A percentile compares a stretch with the other conserved stretches of the same genome.
phyloP scores from a whole-genome alignment of 2,888 invertebrate species.

The Quadroppia sp. region DNA sequence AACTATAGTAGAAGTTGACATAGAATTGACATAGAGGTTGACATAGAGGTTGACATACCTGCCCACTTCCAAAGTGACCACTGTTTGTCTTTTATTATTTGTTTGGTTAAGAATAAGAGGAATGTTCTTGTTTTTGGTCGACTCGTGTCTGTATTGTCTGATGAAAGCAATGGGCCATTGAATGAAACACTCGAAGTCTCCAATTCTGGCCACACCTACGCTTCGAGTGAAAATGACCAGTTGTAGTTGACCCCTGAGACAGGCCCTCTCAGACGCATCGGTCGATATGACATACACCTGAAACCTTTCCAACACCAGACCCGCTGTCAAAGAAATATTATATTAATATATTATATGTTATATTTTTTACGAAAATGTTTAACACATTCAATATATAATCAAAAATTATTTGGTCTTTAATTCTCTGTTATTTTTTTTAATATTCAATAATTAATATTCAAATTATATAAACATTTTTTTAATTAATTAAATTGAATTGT shows the following conservation, averaged over 20 bases:
- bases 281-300: constrained; percentile 44
- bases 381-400: too few species aligned
- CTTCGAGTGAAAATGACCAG: constrained; percentile 46
- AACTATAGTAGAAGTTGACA: too few species aligned
- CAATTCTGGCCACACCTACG: constrained; percentile 44
- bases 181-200: constrained; percentile 45
- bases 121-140: constrained; percentile 28
- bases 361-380: too few species aligned
- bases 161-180: constrained; percentile 46
- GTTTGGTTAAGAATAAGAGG: constrained; percentile 18
- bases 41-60: constrained; percentile 40
- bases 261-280: constrained; percentile 44
- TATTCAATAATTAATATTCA: too few species aligned
- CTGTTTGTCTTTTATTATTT: constrained; percentile 39
- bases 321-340: constrained; percentile 43
- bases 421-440: too few species aligned
- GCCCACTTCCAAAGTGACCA: constrained; percentile 46
- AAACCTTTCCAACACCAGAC: constrained; percentile 44
- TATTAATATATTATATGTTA: too few species aligned
- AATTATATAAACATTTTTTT: too few species aligned
- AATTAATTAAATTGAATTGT: too few species aligned
- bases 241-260: constrained; percentile 44
- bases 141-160: constrained; percentile 45
- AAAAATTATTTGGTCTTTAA: too few species aligned
- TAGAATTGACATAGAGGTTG: too few species aligned